A percentile compares a stretch with the other conserved stretches of the same genome.
These are phyloP conservation scores for Pterocles orientalis DNA, from an alignment of 2,113 vertebrate genomes.

Conservation along the genomic window DNA sequence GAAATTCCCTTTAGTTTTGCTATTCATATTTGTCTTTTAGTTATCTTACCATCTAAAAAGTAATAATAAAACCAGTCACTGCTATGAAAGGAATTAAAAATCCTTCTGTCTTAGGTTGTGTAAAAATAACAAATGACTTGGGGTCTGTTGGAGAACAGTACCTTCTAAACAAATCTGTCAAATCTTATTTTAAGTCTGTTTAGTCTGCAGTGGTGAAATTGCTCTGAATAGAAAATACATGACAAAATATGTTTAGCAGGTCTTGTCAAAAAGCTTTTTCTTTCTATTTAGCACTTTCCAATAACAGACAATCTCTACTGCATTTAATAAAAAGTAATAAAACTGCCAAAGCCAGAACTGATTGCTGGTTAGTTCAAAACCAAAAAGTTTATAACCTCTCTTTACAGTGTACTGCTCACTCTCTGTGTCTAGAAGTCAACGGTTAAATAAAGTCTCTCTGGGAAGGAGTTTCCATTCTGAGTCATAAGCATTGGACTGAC, in stretches of 20 bases:
- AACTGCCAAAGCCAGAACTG: not conserved
- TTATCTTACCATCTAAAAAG: not conserved
- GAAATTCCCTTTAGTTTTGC: not conserved
- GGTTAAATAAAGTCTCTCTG: constrained; percentile 18
- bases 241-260: not conserved
- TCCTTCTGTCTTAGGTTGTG: not conserved
- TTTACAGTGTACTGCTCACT: not conserved
- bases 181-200: constrained; percentile 14
- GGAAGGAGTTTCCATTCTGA: constrained; percentile 34
- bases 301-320: not conserved
- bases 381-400: not conserved
- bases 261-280: not conserved
- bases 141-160: not conserved
- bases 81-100: not conserved
- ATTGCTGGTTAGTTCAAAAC: not conserved
- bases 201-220: not conserved
- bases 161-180: constrained; percentile 6
- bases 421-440: not conserved
- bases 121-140: not conserved
- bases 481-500: constrained; percentile 28
- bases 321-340: constrained; percentile 11
- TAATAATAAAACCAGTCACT: not conserved
- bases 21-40: not conserved
- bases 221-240: not conserved
- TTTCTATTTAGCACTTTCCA: not conserved